Base-by-base conservation (phyloP, 2,888 invertebrate species). In the Clanis bilineata region DNA sequence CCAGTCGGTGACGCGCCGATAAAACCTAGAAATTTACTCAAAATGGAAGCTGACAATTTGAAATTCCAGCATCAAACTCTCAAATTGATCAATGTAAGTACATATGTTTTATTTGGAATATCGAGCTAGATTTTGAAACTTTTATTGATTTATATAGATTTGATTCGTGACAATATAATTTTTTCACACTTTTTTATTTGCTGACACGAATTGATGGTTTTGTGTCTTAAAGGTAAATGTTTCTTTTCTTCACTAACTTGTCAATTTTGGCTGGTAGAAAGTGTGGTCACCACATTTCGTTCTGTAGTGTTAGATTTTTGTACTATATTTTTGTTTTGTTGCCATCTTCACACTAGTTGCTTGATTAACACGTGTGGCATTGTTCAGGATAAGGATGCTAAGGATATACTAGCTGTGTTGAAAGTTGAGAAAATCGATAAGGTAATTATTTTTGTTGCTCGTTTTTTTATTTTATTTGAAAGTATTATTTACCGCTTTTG, bases 1-100 rank as follows among this genome's bases (percentile, higher is more conserved):
- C 95, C 97, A 0, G 71, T 95, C 0, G 94, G 92, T 0, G 94
- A 93, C 10, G 93, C 95, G 6, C 94, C 95, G 0, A 94, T 94
- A 64, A 96, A 95, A 79, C 98, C 97, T 0, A 91, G 94, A 64
- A 95, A 94, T 73, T 88, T 97, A 66, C 79, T 96, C 7, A 93
- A 94, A 64, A 93, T 96, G 80, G 96, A 96, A 84, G 91, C 94
- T 0, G 96, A 96, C 66, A 96, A 95, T 70, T 84, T 95, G 57
- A 95, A 94, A 79, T 93, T 96, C 66, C 93, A 94, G 62, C 93
- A 94, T 70, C 94, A 95, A 74, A 93, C 93, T 12, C 76, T 88
- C n/a, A 80, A 82, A 51, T 69, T 87, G 57, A 69, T 79, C 65
- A 79, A 74, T 76, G 90, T 90, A 72, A 86, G 89, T 83, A n/a